Base-by-base conservation (phyloP, 2,888 invertebrate genomes). In the Tipula confusa region DNA sequence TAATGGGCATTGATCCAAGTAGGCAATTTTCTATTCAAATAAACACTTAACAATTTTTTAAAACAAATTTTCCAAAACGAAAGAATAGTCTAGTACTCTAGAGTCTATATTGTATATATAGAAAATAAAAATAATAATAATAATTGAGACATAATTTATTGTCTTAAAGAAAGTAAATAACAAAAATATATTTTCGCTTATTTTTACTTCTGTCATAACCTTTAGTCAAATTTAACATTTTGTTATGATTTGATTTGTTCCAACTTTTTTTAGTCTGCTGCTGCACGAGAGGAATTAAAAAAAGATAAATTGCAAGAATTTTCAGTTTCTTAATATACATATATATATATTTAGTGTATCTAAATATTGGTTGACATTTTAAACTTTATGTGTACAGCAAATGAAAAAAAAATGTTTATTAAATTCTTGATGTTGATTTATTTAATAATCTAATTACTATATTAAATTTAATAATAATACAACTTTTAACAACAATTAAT, bases 1-100 rank as follows among this genome's bases (percentile, higher is more conserved):
- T 80, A 31, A 31, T 80, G 80, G 80, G 80, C 80, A 80, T 29
- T 80, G 80, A 29, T 80, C 80, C 80, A 80, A 80, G 80, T 80
- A 80, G 80, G 80, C 80, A 80, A 80, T 80, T 29, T 80, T 80
- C 80, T 80, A 29, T 31, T 80, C 80, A 80, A 80, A 80, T 31
- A 80, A 29, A 80, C 31, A 29, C 80, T 31, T 80, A 29, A 64
- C 24, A 24, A 24, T 18, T 64, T 24, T 64, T 64, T 24, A 38
- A 38, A 64, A 64, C 64, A 24, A 64, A 64, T 64, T 64, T 64
- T 64, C 24, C 24, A 64, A 64, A 64, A 64, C 24, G 24, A 24
- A 64, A 48, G n/a, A 64, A 64, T 2, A 18, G 64, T 64, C 24
- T 64, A 64, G 64, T 64, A 64, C n/a, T n/a, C n/a, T n/a, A n/a